Percentiles rank a stretch among this genome's conserved stretches.
These are phyloP conservation scores for Macrotrachela quadricornifera DNA, from an alignment of 1,140 invertebrate genomes.

Conservation along the genomic window DNA sequence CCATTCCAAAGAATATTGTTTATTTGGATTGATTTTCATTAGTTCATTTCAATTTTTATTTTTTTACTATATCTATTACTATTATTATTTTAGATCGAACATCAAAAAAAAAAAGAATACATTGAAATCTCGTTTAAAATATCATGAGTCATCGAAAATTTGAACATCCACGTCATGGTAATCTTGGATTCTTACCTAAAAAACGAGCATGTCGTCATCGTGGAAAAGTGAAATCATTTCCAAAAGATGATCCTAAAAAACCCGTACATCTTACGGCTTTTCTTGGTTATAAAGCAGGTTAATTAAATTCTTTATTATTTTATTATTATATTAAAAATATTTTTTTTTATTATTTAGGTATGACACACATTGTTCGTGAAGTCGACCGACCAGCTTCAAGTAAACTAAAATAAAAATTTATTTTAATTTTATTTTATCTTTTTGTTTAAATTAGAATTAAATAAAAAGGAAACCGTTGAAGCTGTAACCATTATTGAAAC, in stretches of 20 bases:
- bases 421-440: background rate
- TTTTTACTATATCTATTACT: too few species aligned
- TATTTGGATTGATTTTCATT: too few species aligned
- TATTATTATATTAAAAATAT: too few species aligned
- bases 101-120: too few species aligned
- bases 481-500: conserved; percentile 93
- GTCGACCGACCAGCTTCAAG: conserved; percentile 95
- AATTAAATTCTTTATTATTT: too few species aligned
- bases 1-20: too few species aligned
- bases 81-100: too few species aligned
- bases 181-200: conserved; percentile 97
- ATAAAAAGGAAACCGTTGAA: conserved; percentile 99
- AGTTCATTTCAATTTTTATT: too few species aligned
- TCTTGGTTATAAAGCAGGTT: conserved; percentile 92
- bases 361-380: conserved; percentile 97
- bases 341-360: too few species aligned
- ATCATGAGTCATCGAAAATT: conserved; percentile 67
- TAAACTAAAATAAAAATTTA: conserved; percentile 37
- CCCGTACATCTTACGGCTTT: conserved; percentile 95
- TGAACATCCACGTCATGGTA: conserved; percentile 93
- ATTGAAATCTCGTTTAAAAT: too few species aligned
- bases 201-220: conserved; percentile 80
- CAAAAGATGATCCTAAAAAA: conserved; percentile 87
- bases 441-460: conserved; percentile 52
- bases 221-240: conserved; percentile 97